Evolutionary conservation across 2,113 vertebrate species (phyloP).

Genomic region (Etheostoma spectabile): DNA sequence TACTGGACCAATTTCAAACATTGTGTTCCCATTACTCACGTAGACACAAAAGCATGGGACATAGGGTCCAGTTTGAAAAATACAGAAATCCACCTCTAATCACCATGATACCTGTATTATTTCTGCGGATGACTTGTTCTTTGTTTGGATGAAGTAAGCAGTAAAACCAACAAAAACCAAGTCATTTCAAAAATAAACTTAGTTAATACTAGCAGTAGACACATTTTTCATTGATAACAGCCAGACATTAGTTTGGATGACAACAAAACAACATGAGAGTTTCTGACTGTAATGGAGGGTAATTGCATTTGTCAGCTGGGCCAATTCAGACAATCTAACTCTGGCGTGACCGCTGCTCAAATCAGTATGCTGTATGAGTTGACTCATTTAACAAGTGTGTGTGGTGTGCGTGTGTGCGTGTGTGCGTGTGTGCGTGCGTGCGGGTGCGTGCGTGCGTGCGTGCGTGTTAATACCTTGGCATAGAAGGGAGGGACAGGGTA

Average conservation of each 20-base stretch:
- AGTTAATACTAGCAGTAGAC: not conserved
- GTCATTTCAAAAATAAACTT: not conserved
- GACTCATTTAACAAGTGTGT: slow-evolving; percentile 31
- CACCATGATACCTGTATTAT: not conserved
- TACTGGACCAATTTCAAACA: no score
- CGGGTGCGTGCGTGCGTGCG: slow-evolving; percentile 22
- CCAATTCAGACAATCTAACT: slow-evolving; percentile 50
- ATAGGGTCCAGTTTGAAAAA: no score
- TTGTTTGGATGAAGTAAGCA: not conserved
- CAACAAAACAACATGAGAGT: slow-evolving; percentile 39
- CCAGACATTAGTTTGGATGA: slow-evolving; percentile 13
- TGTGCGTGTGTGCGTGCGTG: slow-evolving; percentile 37
- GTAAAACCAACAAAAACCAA: slow-evolving; percentile 3
- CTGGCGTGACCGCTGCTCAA: slow-evolving; percentile 48
- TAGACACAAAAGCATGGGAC: no score
- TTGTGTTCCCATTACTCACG: no score
- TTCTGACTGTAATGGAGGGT: slow-evolving; percentile 37
- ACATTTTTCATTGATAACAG: slow-evolving; percentile 14
- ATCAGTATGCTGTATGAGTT: slow-evolving; percentile 36
- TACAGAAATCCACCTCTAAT: not conserved
- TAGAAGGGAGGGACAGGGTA: slow-evolving; percentile 45
- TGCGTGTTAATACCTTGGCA: slow-evolving; percentile 44
- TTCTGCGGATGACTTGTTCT: not conserved
- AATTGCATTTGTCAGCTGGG: slow-evolving; percentile 63
- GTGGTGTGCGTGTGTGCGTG: slow-evolving; percentile 39